Conservation (phyloP, 1,140 invertebrate species). For the Trichoplusia ni region DNA sequence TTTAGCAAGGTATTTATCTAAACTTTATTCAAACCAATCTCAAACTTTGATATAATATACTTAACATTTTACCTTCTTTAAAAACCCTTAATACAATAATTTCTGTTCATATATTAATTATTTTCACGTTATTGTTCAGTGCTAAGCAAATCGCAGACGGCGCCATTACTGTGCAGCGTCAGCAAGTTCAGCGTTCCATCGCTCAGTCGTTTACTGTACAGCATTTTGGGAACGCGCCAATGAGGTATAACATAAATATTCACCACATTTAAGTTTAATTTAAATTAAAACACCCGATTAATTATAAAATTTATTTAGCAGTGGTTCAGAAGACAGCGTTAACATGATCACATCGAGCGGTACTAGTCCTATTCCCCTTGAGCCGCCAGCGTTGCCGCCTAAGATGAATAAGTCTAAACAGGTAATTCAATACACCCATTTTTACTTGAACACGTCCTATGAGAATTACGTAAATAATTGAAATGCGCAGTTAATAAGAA, state of each 20-base stretch:
- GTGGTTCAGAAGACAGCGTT: constrained; percentile 73
- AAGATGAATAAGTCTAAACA: constrained; percentile 84
- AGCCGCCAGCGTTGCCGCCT: constrained; percentile 90
- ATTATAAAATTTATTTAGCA: too few relatives aligned
- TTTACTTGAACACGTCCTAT: too few relatives aligned
- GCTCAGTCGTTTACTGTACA: constrained; percentile 74
- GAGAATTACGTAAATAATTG: not conserved
- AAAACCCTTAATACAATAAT: not conserved
- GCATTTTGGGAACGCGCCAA: constrained; percentile 67
- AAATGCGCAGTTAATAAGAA: too few relatives aligned
- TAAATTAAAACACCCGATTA: not conserved
- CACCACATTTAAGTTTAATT: too few relatives aligned
- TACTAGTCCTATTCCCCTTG: constrained; percentile 65
- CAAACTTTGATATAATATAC: not conserved
- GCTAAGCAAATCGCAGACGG: constrained; percentile 62
- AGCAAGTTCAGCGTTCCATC: constrained; percentile 69
- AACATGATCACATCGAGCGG: constrained; percentile 62
- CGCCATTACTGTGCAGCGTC: constrained; percentile 58
- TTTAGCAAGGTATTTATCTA: constrained; percentile 80
- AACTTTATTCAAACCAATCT: too few relatives aligned
- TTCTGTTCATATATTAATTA: too few relatives aligned
- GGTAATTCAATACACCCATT: constrained; percentile 49
- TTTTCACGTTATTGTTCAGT: constrained; percentile 46
- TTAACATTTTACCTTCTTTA: not conserved
- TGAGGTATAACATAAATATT: constrained; percentile 64